Evolutionary conservation across 2,797 vertebrate genomes (phyloP).

Genomic region (Microcaecilia unicolor): DNA sequence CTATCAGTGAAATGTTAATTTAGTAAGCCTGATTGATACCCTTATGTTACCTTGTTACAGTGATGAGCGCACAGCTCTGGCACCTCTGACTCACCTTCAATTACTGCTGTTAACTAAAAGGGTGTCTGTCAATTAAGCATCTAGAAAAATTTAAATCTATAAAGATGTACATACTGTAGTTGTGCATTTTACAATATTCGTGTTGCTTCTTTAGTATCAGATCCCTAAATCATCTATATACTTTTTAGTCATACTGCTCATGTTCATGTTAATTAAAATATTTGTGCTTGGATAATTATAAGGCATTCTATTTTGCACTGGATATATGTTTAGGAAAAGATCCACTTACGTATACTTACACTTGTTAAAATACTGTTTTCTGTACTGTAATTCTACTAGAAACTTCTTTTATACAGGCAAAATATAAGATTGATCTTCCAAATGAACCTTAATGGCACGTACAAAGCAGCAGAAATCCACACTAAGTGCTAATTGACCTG

Average conservation of each 20-base stretch:
- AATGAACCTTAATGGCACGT: too few species aligned
- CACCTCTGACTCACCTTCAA: slow-evolving; percentile 13
- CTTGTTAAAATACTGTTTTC: too few species aligned
- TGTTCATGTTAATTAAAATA: slow-evolving; percentile 7
- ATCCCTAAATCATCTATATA: slow-evolving; percentile 20
- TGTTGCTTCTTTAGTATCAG: not conserved
- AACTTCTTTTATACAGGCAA: too few species aligned
- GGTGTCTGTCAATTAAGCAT: slow-evolving; percentile 3
- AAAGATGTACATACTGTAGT: not conserved
- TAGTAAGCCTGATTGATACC: slow-evolving; percentile 38
- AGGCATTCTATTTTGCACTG: slow-evolving; percentile 1
- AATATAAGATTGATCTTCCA: too few species aligned
- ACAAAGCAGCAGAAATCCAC: too few species aligned
- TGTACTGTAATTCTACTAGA: too few species aligned
- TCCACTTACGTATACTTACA: not conserved
- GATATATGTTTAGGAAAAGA: not conserved
- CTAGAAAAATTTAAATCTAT: slow-evolving; percentile 4
- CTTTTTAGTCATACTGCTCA: slow-evolving; percentile 6
- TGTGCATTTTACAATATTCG: slow-evolving; percentile 1
- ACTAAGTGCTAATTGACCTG: too few species aligned
- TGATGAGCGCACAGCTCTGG: slow-evolving; percentile 15
- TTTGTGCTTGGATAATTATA: slow-evolving; percentile 7
- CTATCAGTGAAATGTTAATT: slow-evolving; percentile 52
- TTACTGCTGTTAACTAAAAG: slow-evolving; percentile 15
- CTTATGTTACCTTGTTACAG: slow-evolving; percentile 27